These are phyloP conservation scores for Falco naumanni DNA, from an alignment of 2,797 vertebrate genomes.

Conservation along the genomic window DNA sequence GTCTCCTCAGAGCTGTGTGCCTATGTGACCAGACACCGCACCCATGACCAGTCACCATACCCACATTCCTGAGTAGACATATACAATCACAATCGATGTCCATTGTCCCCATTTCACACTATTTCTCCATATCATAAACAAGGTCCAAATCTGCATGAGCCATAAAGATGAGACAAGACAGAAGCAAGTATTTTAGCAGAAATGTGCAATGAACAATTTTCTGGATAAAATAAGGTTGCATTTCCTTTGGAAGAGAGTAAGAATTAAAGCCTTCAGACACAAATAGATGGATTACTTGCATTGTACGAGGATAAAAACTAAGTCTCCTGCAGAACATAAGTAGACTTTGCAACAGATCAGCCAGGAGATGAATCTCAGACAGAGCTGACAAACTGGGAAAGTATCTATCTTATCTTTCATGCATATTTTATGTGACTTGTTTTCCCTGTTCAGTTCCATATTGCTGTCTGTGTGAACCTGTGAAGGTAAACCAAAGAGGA, in stretches of 20 bases:
- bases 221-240: neutral
- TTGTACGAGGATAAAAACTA: neutral
- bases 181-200: neutral
- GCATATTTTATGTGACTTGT: constrained; percentile 26
- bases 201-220: neutral
- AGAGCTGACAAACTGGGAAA: constrained; percentile 19
- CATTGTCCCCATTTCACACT: too few relatives aligned
- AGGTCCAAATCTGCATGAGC: neutral
- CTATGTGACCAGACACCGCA: too few relatives aligned
- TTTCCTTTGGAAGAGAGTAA: neutral
- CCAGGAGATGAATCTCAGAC: constrained; percentile 29
- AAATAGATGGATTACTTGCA: constrained; percentile 23
- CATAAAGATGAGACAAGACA: neutral
- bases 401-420: neutral
- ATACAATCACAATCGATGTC: too few relatives aligned
- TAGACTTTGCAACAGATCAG: constrained; percentile 50
- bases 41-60: too few relatives aligned
- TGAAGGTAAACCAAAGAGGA: constrained; percentile 30
- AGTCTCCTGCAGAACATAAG: constrained; percentile 27
- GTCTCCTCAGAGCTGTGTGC: too few relatives aligned
- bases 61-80: too few relatives aligned
- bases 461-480: constrained; percentile 19
- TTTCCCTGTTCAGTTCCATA: neutral
- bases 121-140: too few relatives aligned
- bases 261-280: constrained; percentile 5